Percentiles rank a stretch among this genome's conserved stretches.
Conservation (phyloP, 2,797 vertebrate genomes). For the Cirrhinus mrigala region DNA sequence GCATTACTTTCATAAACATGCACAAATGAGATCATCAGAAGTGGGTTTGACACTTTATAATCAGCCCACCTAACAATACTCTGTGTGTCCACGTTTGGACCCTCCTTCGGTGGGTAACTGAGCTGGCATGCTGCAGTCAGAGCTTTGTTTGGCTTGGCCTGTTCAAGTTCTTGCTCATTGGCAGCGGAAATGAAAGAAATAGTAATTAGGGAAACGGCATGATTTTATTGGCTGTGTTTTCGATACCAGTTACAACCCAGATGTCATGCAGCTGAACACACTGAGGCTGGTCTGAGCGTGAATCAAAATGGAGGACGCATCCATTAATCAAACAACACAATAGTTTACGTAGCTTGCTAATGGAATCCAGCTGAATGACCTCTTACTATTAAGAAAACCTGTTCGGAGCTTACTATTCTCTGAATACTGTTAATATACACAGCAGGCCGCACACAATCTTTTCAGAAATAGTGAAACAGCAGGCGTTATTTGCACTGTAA, state of each 20-base stretch:
- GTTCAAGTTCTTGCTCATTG: constrained; percentile 80
- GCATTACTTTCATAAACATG: not conserved
- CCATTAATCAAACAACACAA: constrained; percentile 28
- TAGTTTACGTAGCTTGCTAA: constrained; percentile 11
- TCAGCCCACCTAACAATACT: constrained; percentile 35
- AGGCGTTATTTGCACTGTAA: not conserved
- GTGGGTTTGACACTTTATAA: not conserved
- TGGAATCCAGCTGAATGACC: not conserved
- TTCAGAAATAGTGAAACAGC: not conserved
- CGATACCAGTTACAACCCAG: constrained; percentile 85
- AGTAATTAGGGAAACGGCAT: constrained; percentile 89
- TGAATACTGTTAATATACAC: not conserved
- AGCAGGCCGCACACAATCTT: not conserved
- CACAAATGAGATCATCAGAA: not conserved
- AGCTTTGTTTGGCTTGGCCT: constrained; percentile 78
- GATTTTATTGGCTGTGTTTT: constrained; percentile 85
- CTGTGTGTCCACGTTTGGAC: constrained; percentile 36
- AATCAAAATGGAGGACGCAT: not conserved
- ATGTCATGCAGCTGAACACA: constrained; percentile 85
- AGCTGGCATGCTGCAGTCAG: constrained; percentile 56
- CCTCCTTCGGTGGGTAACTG: constrained; percentile 23
- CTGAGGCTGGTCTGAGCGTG: constrained; percentile 66
- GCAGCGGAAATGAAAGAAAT: constrained; percentile 88
- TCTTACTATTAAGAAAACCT: not conserved
- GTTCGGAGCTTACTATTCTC: not conserved